Evolutionary conservation across 2,113 vertebrate species (phyloP), one percentile per base, ranked within the genome.

Genomic region (Narcine bancroftii): DNA sequence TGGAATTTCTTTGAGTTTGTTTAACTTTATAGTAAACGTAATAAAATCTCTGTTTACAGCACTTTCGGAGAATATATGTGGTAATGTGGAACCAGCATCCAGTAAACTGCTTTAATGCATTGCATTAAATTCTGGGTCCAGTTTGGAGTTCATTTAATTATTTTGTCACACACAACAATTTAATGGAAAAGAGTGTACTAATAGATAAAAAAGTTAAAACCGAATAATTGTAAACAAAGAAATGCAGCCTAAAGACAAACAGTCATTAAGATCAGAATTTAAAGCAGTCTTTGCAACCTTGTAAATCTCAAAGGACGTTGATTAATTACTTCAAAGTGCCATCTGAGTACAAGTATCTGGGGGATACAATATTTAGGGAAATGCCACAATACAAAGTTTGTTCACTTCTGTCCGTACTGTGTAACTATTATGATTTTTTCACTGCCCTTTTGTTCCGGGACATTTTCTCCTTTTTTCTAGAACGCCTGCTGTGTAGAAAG

Each of bases 301-400:
- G 50, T 87, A 33, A 87, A 87, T 87, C 81, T 53, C 60, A 33
- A 85, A 85, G 56, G 53, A 56, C 81, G 50, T 47, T 83, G 53
- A 60, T 60, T 87, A 87, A 87, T 87, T 87, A 60, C 81, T 87
- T 87, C 81, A 60, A 87, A 87, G 81, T 87, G 36, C n/a, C 81
- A 87, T 56, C 81, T 36, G 81, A 56, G 81, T 63, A 87, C 60
- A 87, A 29, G 56, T 36, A 81, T 87, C 81, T 56, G 81, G 6
- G 81, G 81, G 53, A 87, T 87, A n/a, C 53, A 15, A 19, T 87
- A 87, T n/a, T 36, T 60, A 87, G 81, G 53, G 56, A 36, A 87
- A n/a, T 36, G 53, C n/a, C 33, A 33, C 56, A 56, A 87, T 60
- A 56, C 81, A 60, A 87, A 87, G n/a, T 87, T 56, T 87, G 6